A percentile compares a stretch with the other conserved stretches of the same genome.
phyloP scores from a whole-genome alignment of 2,113 vertebrate genomes.

The Amia ocellicauda region DNA sequence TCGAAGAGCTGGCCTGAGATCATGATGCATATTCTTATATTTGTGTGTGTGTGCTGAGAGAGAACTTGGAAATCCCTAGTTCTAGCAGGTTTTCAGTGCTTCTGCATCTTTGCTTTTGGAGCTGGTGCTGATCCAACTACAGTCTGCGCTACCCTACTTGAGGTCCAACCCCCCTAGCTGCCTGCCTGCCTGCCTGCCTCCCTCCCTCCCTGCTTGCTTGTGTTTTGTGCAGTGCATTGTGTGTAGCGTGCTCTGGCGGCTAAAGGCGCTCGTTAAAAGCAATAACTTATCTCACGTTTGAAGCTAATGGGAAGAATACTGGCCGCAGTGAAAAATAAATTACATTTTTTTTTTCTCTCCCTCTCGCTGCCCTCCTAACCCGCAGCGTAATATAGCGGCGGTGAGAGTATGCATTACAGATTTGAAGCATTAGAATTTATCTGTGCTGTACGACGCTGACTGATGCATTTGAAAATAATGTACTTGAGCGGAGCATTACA shows the following conservation, averaged over 20 bases:
- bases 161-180: conserved; percentile 5
- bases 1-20: too few relatives aligned
- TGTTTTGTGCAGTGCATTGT: conserved; percentile 38
- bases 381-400: conserved; percentile 84
- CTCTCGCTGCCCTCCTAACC: conserved; percentile 82
- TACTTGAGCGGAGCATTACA: conserved; percentile 87
- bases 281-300: conserved; percentile 75
- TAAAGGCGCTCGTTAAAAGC: conserved; percentile 72
- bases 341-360: conserved; percentile 44
- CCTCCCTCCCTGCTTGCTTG: neutral
- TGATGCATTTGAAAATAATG: conserved; percentile 98
- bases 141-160: neutral
- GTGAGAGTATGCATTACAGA: conserved; percentile 86
- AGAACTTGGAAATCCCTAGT: neutral
- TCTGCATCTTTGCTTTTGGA: too few relatives aligned
- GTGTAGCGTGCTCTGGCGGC: conserved; percentile 62
- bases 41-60: conserved; percentile 23
- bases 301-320: conserved; percentile 79
- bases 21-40: too few relatives aligned
- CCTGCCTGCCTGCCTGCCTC: neutral
- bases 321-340: conserved; percentile 76
- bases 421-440: conserved; percentile 90
- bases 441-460: conserved; percentile 77
- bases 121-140: too few relatives aligned
- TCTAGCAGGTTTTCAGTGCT: too few relatives aligned